Evolutionary conservation across 64 coral and sea anemone species (phyloP), one percentile per base, ranked within the genome.

Genomic region (Catalaphyllia jardinei): DNA sequence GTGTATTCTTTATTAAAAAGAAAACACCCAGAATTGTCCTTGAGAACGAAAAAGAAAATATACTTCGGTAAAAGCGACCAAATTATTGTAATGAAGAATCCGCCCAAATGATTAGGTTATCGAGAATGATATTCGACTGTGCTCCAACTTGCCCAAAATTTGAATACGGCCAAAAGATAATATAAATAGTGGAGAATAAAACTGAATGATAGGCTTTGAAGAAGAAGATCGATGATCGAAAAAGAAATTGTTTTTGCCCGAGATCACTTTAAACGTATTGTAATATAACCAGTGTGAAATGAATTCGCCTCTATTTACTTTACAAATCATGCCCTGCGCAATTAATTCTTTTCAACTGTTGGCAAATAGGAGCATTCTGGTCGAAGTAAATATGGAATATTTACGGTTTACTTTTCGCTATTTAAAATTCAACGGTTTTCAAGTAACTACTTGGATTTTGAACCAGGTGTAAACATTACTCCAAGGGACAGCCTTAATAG

Each of bases 311-410:
- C 38, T 51, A 71, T 13, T 42, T 50, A 85, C 6, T 64, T 85
- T 71, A 35, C 42, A 51, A 85, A 51, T 38, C 39, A 71, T 50
- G 62, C 38, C 3, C 8, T 6, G 81, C 1, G 69, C 42, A 71
- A 71, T 71, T 46, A 24, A 71, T 85, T 85, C 63, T 85, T 71
- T 28, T 67, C 61, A 85, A 69, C 42, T 85, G 63, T 67, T 83
- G 60, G 39, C 61, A 67, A 83, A 83, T 38, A 67, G 17, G 30
- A 83, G 29, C 5, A 31, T 51, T 65, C 22, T n/a, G 65, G 81
- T 69, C 28, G 42, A 46, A 31, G 69, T 13, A 22, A n/a, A 25
- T 28, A 17, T 71, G 11, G 63, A 50, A 7, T 51, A 85, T 85
- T 71, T 42, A 51, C 4, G 63, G 51, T 71, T 51, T 35, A 22